Base-by-base conservation (phyloP, 2,113 vertebrate genomes). In the Ceuthmochares aereus region DNA sequence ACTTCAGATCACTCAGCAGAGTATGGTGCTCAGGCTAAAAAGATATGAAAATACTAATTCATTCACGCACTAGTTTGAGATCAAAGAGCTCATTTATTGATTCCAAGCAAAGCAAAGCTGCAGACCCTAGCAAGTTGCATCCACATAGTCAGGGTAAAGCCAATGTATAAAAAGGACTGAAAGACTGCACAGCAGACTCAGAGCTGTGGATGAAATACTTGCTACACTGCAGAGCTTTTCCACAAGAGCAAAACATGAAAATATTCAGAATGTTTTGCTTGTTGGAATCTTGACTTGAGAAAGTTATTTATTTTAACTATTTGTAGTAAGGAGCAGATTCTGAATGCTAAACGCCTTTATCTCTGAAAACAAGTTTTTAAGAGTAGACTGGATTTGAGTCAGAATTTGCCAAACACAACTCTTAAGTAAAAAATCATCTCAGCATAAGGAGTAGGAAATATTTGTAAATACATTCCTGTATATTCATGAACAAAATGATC, bases 81-180 rank as follows among this genome's bases (percentile, higher is more conserved):
- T 95, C 82, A 96, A 94, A 95, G 75, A 70, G 32, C 36, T 91
- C 49, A 37, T 66, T 67, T 82, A 58, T 26, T 64, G 66, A 73
- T 70, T 79, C 27, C n/a, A 68, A 69, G 83, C 32, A 75, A 81
- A 64, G 69, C 49, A 84, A 84, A 76, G 74, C 69, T 69, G 37
- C 30, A 55, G 63, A 37, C 36, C n/a, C 67, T 29, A 14, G 6
- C 36, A 79, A 87, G 43, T 45, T 12, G 0, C 23, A 37, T 23
- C 66, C 40, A 51, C 5, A 16, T 5, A 56, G 62, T 64, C 3
- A 2, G n/a, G 29, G 42, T 5, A 79, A 8, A 84, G 58, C 11
- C 7, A 2, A 82, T 1, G 10, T 12, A 72, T 30, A 76, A 69
- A 47, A 30, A 59, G 42, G 14, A 19, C 43, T 66, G 72, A n/a